Percentiles rank a stretch among this genome's conserved stretches.
Evolutionary conservation across 2,797 vertebrate genomes (phyloP).

Genomic region (Hippocampus kuda): DNA sequence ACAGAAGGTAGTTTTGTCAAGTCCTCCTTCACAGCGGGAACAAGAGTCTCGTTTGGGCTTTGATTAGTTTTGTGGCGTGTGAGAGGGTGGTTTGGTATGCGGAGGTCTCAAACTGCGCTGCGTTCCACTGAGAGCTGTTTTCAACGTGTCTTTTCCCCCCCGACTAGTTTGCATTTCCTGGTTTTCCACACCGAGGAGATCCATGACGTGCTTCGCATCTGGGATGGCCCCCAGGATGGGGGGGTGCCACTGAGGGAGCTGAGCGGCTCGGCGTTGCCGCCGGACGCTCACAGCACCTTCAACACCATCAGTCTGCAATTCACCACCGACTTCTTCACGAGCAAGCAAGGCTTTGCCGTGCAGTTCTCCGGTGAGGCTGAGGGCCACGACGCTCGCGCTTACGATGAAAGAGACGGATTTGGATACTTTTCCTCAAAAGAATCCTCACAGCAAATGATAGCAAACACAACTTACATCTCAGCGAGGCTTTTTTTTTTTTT

Average conservation of each 20-base stretch:
- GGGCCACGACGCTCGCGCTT: not conserved
- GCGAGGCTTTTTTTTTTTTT: constrained; percentile 3
- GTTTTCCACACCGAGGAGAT: constrained; percentile 97
- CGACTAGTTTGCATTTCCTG: constrained; percentile 87
- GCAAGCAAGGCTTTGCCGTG: constrained; percentile 95
- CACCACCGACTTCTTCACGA: constrained; percentile 98
- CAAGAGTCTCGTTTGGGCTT: not conserved
- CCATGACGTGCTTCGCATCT: constrained; percentile 87
- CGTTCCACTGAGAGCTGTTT: no score
- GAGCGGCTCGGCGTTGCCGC: constrained; percentile 78
- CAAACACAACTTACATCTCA: constrained; percentile 5
- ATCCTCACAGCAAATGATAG: no score
- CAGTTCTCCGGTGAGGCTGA: constrained; percentile 82
- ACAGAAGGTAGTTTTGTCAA: not conserved
- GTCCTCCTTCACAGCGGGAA: not conserved
- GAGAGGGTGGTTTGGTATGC: not conserved
- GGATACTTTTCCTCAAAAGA: not conserved
- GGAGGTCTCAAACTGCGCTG: no score
- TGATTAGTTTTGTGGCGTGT: not conserved
- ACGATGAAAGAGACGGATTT: not conserved
- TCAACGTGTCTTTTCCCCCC: constrained; percentile 8
- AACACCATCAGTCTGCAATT: constrained; percentile 88
- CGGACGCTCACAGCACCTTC: constrained; percentile 91
- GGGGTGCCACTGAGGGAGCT: constrained; percentile 87
- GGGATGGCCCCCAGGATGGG: constrained; percentile 91